These are phyloP conservation scores for Rynchops niger DNA, from an alignment of 2,113 vertebrate genomes.

Conservation along the genomic window DNA sequence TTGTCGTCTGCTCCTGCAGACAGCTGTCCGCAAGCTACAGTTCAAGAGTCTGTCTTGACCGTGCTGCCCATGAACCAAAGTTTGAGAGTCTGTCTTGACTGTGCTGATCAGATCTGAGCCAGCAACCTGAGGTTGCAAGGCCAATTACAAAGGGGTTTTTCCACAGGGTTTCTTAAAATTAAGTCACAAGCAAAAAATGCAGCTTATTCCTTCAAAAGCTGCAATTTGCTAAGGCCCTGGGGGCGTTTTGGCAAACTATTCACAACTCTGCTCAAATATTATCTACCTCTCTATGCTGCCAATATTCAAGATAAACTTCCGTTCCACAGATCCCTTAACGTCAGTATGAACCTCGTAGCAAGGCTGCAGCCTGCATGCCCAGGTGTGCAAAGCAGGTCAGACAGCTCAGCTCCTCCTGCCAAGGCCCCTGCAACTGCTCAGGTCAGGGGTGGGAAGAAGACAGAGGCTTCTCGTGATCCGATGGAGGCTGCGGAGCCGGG, in stretches of 20 bases:
- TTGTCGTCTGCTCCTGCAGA: neutral
- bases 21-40: neutral
- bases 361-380: neutral
- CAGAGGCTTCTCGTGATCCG: neutral
- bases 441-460: neutral
- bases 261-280: neutral
- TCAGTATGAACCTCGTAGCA: neutral
- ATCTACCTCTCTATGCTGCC: neutral
- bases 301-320: conserved; percentile 3
- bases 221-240: conserved; percentile 4
- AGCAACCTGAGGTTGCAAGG: neutral
- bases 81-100: neutral
- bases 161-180: neutral
- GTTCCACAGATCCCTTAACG: neutral
- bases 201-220: conserved; percentile 38
- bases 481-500: neutral
- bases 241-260: neutral
- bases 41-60: too few relatives aligned
- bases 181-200: conserved; percentile 44
- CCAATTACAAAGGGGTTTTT: conserved; percentile 15
- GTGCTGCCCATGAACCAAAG: neutral
- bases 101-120: neutral
- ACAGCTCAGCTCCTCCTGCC: neutral
- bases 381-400: neutral
- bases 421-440: neutral